phyloP scores from a whole-genome alignment of 2,797 vertebrate species.

The Fistularia tabacaria region DNA sequence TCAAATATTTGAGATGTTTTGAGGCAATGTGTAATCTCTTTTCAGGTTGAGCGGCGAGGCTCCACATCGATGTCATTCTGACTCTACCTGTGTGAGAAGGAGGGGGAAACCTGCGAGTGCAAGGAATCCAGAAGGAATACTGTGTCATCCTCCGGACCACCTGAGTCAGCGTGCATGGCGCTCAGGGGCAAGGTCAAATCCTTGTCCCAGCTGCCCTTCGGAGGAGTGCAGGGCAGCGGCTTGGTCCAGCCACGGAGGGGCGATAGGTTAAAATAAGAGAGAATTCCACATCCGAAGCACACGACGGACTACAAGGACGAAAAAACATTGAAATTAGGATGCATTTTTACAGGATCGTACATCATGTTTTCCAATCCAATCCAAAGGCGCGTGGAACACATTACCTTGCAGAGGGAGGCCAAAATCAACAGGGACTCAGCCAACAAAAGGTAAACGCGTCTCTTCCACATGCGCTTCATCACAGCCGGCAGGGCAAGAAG shows the following conservation, averaged over 20 bases:
- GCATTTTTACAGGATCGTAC: no score
- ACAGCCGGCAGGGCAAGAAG: conserved; percentile 72
- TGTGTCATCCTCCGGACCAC: conserved; percentile 65
- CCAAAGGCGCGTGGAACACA: neutral
- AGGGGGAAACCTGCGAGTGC: conserved; percentile 55
- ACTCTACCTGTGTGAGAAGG: conserved; percentile 66
- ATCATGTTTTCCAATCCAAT: neutral
- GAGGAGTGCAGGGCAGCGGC: conserved; percentile 73
- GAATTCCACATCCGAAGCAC: conserved; percentile 54
- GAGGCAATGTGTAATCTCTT: no score
- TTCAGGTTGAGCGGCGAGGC: no score
- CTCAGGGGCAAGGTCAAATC: conserved; percentile 66
- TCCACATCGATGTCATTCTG: no score
- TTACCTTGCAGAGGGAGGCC: conserved; percentile 66
- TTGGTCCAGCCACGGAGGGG: conserved; percentile 53
- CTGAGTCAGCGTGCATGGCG: conserved; percentile 66
- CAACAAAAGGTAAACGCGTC: conserved; percentile 58
- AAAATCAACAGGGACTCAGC: conserved; percentile 60
- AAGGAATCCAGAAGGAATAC: conserved; percentile 50
- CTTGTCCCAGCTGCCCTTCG: conserved; percentile 65
- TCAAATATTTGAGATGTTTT: no score
- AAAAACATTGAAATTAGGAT: neutral
- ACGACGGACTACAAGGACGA: conserved; percentile 50
- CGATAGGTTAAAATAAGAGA: conserved; percentile 58
- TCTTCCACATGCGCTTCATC: conserved; percentile 67